Base-by-base conservation (phyloP, 2,888 invertebrate species). In the Calameuta idolon region DNA sequence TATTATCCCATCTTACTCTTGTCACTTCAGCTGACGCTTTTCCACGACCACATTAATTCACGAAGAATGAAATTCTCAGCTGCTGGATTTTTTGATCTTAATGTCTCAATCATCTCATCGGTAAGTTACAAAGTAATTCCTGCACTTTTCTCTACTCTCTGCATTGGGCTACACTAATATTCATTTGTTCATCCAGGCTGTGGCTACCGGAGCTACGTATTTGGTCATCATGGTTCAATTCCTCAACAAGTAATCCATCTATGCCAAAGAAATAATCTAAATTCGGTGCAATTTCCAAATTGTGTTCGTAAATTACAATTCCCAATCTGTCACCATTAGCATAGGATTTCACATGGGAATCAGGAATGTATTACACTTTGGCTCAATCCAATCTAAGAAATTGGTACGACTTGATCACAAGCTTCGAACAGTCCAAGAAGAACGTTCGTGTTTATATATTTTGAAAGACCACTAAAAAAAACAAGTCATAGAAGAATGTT, bases 41-140 rank as follows among this genome's bases (percentile, higher is more conserved):
- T 77, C 31, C 68, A 74, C 77, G 77, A 77, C n/a, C 77, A 77
- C 74, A 40, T 77, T 15, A 15, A 12, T 30, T 74, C 74, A 33
- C 69, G 77, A n/a, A 74, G 40, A 15, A 34, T 77, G 30, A 37
- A 34, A 77, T 77, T 77, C 30, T 77, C 77, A 15, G 77, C 77
- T 37, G 77, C 77, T n/a, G 77, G 77, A 30, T 69, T 77, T 34
- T 77, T 77, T 30, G 73, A 74, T 33, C 23, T 77, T 69, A 37
- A 77, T 74, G 73, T 77, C 11, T 31, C 69, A 11, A 31, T 77
- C 3, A 74, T 77, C 23, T 55, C 55, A 55, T 55, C 55, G 0
- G 55, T 55, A 55, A 55, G 55, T 23, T 5, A 37, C 9, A 23
- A 55, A 55, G 55, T 55, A 9, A 23, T 55, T 55, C 4, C 9